Conservation (phyloP, 1,140 invertebrate species). For the Zaprionus lachaisei region DNA sequence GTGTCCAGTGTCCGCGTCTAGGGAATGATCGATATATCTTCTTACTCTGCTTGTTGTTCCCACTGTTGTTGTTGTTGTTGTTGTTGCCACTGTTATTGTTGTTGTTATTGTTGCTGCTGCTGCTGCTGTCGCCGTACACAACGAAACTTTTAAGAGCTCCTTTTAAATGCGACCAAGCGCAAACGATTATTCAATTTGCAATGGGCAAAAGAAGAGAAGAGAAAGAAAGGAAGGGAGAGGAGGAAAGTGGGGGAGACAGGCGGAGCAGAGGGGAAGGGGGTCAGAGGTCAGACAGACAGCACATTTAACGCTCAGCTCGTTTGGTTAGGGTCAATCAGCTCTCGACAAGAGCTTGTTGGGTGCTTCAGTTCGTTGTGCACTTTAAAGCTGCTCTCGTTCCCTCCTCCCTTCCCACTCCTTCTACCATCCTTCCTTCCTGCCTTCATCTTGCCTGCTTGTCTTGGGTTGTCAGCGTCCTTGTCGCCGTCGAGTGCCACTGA, state of each 20-base stretch:
- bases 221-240: not conserved
- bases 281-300: conserved; percentile 5
- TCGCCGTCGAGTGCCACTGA: conserved; percentile 69
- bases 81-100: conserved; percentile 23
- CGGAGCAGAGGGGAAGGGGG: not conserved
- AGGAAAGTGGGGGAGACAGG: not conserved
- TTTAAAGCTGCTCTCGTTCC: conserved; percentile 42
- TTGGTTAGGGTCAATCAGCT: conserved; percentile 29
- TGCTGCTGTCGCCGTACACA: conserved; percentile 29
- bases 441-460: conserved; percentile 16
- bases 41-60: conserved; percentile 20
- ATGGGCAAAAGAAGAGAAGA: conserved; percentile 13
- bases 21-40: conserved; percentile 65
- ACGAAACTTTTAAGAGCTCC: conserved; percentile 75
- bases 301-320: conserved; percentile 29
- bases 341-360: not conserved
- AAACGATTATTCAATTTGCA: conserved; percentile 82
- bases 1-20: conserved; percentile 33
- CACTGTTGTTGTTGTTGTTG: conserved; percentile 28
- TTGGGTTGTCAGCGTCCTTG: conserved; percentile 60
- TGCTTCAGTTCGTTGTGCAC: conserved; percentile 60
- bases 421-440: not conserved
- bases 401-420: no score
- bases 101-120: conserved; percentile 22
- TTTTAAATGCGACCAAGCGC: conserved; percentile 72